Base-by-base conservation (phyloP, 2,113 vertebrate species). In the Nothobranchius furzeri region DNA sequence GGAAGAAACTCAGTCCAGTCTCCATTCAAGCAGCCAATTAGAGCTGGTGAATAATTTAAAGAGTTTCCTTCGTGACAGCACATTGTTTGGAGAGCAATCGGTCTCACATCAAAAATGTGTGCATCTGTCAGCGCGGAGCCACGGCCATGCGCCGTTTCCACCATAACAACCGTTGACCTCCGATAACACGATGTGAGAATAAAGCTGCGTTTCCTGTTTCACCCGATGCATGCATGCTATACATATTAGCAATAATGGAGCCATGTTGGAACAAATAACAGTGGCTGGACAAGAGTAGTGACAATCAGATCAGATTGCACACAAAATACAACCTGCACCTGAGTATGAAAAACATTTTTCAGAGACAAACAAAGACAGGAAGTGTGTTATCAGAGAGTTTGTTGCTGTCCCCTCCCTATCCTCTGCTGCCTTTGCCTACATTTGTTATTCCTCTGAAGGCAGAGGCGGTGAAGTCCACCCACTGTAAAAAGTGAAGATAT, bases 31-130 rank as follows among this genome's bases (percentile, higher is more conserved):
- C 0, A 11, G 60, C 51, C 73, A 87, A 88, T 88, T 86, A 89
- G 68, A 86, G 66, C 63, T 65, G 54, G 7, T 90, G 82, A 89
- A 89, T 90, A 87, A 89, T 89, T 87, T 40, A 89, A 73, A 62
- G 58, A 75, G 67, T 71, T 82, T 83, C 58, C 76, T 68, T 71
- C 63, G 50, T 81, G 87, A 85, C 73, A 64, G 48, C 10, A 36
- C 55, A 43, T 70, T 78, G 59, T 79, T 73, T 48, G 37, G 42
- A 65, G 52, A 76, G 51, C 59, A 50, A 73, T 78, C 55, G 60
- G 63, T 64, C 40, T 48, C 68, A 85, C 37, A 55, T 45, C 52
- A 46, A 70, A n/a, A 68, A 54, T 42, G 25, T 54, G 15, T 25
- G 49, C 36, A 30, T 2, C 20, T 48, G 61, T 13, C 57, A 55